Evolutionary conservation across 2,888 invertebrate species (phyloP).

Genomic region (Caenorhabditis sp.): DNA sequence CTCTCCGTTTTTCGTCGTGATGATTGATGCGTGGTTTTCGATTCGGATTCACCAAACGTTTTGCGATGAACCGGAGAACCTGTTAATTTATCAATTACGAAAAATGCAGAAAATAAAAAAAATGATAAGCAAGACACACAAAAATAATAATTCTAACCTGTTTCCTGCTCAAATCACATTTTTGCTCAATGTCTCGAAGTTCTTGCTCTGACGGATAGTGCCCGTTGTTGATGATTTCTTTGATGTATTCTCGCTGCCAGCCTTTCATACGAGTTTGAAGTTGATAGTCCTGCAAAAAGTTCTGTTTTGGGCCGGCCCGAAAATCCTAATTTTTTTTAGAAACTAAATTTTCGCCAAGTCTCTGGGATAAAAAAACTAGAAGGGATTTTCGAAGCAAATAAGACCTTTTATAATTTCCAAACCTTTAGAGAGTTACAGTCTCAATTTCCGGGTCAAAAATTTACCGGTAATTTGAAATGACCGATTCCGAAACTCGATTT

Average conservation of each 20-base stretch:
- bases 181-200: constrained; percentile 47
- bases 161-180: constrained; percentile 51
- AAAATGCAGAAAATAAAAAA: neutral
- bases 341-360: too few relatives aligned
- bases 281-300: constrained; percentile 16
- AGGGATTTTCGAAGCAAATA: too few relatives aligned
- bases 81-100: constrained; percentile 7
- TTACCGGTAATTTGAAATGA: too few relatives aligned
- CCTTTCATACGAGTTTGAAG: constrained; percentile 55
- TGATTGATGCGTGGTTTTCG: constrained; percentile 49
- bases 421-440: too few relatives aligned
- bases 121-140: neutral
- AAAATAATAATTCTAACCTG: constrained; percentile 19
- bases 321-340: too few relatives aligned
- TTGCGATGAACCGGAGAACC: constrained; percentile 55
- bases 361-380: too few relatives aligned
- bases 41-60: constrained; percentile 49
- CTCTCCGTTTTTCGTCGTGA: constrained; percentile 33
- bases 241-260: constrained; percentile 55
- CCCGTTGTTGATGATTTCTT: constrained; percentile 52
- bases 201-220: constrained; percentile 55
- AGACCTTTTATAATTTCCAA: too few relatives aligned
- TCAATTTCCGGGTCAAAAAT: too few relatives aligned
- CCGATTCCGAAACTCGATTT: too few relatives aligned
- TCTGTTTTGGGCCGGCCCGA: neutral